A percentile compares a stretch with the other conserved stretches of the same genome.
Evolutionary conservation across 1,140 invertebrate genomes (phyloP).

Genomic region (Rhynchophorus ferrugineus): DNA sequence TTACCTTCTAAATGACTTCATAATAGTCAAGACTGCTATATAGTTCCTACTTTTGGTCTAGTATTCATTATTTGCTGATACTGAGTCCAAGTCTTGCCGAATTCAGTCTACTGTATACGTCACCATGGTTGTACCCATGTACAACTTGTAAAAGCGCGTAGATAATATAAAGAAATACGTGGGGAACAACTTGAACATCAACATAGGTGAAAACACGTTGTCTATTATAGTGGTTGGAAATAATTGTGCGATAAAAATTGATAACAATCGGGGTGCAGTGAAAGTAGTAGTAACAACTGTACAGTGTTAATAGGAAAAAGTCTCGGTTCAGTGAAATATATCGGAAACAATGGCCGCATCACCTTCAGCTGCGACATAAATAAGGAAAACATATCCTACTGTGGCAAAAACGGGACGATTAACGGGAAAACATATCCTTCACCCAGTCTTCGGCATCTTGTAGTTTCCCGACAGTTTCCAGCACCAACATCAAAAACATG

Average conservation of each 20-base stretch:
- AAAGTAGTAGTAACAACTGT: conserved; percentile 16
- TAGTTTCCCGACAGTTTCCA: no score
- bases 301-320: conserved; percentile 5
- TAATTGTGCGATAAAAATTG: conserved; percentile 8
- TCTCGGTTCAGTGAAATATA: conserved; percentile 8
- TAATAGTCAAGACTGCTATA: no score
- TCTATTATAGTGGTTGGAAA: conserved; percentile 16
- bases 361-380: conserved; percentile 1
- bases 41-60: no score
- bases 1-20: no score
- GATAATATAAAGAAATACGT: conserved; percentile 3
- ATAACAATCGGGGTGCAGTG: conserved; percentile 5
- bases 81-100: no score
- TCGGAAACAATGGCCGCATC: conserved; percentile 14
- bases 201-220: not conserved
- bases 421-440: not conserved
- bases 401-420: not conserved
- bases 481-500: no score
- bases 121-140: not conserved
- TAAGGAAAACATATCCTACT: conserved; percentile 4
- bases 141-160: not conserved
- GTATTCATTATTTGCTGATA: no score
- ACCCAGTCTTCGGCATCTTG: no score
- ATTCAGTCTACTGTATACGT: no score
- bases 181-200: conserved; percentile 5